Conservation (phyloP, 92 coral and sea anemone species). For the Siderastrea siderea region DNA sequence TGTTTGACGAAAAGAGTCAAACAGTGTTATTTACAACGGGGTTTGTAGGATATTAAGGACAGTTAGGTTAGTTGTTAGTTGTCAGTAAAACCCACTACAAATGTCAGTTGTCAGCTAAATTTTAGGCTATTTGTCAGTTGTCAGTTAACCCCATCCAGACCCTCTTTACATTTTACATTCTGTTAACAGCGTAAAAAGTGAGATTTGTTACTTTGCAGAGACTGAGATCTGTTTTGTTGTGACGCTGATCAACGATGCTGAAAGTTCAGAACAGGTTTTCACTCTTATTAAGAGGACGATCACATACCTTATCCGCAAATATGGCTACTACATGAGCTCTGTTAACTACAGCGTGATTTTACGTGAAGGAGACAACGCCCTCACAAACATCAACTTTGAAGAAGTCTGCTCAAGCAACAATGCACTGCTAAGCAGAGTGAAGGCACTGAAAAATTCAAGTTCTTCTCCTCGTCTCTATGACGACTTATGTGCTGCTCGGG, state of each 20-base stretch:
- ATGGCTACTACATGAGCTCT: slow-evolving; percentile 7
- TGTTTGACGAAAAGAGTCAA: too few relatives aligned
- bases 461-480: neutral
- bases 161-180: too few relatives aligned
- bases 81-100: too few relatives aligned
- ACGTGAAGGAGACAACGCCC: neutral
- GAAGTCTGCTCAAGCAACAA: neutral
- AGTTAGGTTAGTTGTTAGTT: too few relatives aligned
- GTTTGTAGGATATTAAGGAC: too few relatives aligned
- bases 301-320: neutral
- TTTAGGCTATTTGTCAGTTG: neutral
- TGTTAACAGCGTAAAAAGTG: too few relatives aligned
- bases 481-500: slow-evolving; percentile 6
- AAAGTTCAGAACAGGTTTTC: neutral
- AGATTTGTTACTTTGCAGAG: slow-evolving; percentile 3
- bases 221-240: slow-evolving; percentile 26
- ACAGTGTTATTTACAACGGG: too few relatives aligned
- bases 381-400: slow-evolving; percentile 11
- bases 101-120: neutral
- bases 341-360: slow-evolving; percentile 13
- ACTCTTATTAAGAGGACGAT: slow-evolving; percentile 13
- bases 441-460: neutral
- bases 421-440: neutral
- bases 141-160: too few relatives aligned
- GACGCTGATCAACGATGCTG: neutral